phyloP scores from a whole-genome alignment of 1,140 invertebrate genomes.

The Formica selysi region DNA sequence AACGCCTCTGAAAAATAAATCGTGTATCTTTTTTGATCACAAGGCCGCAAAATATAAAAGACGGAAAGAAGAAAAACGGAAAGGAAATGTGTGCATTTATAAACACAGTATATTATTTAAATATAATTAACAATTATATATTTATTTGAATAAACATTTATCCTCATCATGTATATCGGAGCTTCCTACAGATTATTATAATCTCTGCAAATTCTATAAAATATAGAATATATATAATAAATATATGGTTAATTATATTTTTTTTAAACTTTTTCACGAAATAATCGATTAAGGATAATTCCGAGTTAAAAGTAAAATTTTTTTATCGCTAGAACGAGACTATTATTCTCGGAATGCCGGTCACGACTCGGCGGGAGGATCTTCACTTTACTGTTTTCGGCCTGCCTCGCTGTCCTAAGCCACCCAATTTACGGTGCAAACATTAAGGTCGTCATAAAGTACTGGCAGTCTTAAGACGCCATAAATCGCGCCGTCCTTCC shows the following conservation, averaged over 20 bases:
- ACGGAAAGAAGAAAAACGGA: neutral
- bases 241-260: neutral
- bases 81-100: neutral
- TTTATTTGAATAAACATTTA: slow-evolving; percentile 2
- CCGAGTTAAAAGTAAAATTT: neutral
- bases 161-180: neutral
- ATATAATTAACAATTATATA: neutral
- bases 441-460: slow-evolving; percentile 78
- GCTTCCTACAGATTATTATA: neutral
- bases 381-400: slow-evolving; percentile 72
- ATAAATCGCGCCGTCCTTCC: slow-evolving; percentile 68
- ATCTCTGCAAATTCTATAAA: neutral
- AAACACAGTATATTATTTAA: neutral
- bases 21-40: neutral
- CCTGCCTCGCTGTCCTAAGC: slow-evolving; percentile 65
- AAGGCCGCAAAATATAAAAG: neutral
- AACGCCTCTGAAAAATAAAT: neutral
- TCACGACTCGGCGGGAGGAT: slow-evolving; percentile 63
- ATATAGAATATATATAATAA: neutral
- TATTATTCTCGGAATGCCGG: slow-evolving; percentile 68
- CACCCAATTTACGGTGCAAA: slow-evolving; percentile 77
- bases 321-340: neutral
- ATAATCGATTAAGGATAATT: neutral
- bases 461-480: slow-evolving; percentile 72
- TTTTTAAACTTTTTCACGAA: neutral